phyloP scores from a whole-genome alignment of 64 coral and sea anemone species.

The Stichodactyla helianthus region DNA sequence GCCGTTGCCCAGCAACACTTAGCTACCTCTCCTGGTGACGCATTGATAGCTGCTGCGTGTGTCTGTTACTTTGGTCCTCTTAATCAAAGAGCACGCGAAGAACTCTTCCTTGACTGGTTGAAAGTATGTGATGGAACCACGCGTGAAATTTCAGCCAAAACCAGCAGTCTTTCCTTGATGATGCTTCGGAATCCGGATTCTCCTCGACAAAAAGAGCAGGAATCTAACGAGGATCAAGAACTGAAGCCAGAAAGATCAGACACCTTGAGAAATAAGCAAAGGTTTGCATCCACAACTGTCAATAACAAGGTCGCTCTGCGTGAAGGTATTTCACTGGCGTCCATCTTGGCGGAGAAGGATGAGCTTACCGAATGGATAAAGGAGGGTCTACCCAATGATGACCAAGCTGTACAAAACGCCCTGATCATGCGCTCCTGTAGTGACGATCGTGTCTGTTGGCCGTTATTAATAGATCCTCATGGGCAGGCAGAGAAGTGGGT shows the following conservation, averaged over 20 bases:
- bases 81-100: slow-evolving; percentile 40
- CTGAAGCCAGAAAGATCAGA: not conserved
- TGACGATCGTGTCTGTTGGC: slow-evolving; percentile 68
- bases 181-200: slow-evolving; percentile 4
- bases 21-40: slow-evolving; percentile 78
- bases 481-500: slow-evolving; percentile 86
- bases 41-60: slow-evolving; percentile 69
- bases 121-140: slow-evolving; percentile 66
- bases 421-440: slow-evolving; percentile 75
- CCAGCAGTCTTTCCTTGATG: slow-evolving; percentile 54
- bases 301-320: slow-evolving; percentile 46
- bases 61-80: slow-evolving; percentile 91
- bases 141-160: slow-evolving; percentile 15
- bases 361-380: slow-evolving; percentile 84
- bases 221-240: not conserved
- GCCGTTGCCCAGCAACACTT: slow-evolving; percentile 53
- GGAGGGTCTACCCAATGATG: slow-evolving; percentile 55
- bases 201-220: not conserved
- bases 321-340: slow-evolving; percentile 56
- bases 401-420: slow-evolving; percentile 74
- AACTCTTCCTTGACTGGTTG: slow-evolving; percentile 91
- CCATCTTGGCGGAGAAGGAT: slow-evolving; percentile 48
- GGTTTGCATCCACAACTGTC: not conserved
- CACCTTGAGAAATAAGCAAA: not conserved
- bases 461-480: slow-evolving; percentile 79